Evolutionary conservation across 2,888 invertebrate genomes (phyloP), one percentile per base, ranked within the genome.

Genomic region (Asteroscopus sphinx): DNA sequence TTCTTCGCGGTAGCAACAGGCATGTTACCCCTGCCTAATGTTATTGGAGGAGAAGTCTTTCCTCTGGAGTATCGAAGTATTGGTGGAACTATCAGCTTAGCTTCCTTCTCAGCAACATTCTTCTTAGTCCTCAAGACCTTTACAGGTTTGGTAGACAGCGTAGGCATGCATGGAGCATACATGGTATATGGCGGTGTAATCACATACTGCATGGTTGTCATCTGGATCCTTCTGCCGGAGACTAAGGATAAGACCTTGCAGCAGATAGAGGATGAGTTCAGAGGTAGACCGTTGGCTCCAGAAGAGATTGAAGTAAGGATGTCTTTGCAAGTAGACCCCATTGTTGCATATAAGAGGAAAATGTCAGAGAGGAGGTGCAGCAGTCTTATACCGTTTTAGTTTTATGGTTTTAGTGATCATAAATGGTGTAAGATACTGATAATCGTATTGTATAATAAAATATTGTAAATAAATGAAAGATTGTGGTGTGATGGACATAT

Each of bases 41-140:
- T 96, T 2, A 95, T 97, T 86, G 95, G 95, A 36, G 96, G 96
- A 0, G 97, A 97, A 80, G 90, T 97, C 0, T 96, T 96, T 71
- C 94, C 96, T 1, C 85, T 95, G 17, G 91, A 93, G 32, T 94
- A 94, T 37, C 91, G 96, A 39, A 95, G 96, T 26, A 82, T 95
- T 0, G 96, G 96, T 0, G 95, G 96, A 0, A 96, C 95, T 0
- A 85, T 96, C 3, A 95, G 95, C 6, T 86, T 95, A 7, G 91
- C 94, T 26, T 91, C 95, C 9, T 91, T 94, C 1, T 95, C 95
- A 44, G 73, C 92, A 0, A 91, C 95, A 32, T 95, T 95, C 55
- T 96, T 96, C 71, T 17, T 94, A 0, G 94, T 95, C 4, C 93
- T 96, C 1, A 96, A 96, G 85, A 94, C 95, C 0, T 95, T 95